Conservation (phyloP, 2,888 invertebrate genomes). For the Conistra vaccinii region DNA sequence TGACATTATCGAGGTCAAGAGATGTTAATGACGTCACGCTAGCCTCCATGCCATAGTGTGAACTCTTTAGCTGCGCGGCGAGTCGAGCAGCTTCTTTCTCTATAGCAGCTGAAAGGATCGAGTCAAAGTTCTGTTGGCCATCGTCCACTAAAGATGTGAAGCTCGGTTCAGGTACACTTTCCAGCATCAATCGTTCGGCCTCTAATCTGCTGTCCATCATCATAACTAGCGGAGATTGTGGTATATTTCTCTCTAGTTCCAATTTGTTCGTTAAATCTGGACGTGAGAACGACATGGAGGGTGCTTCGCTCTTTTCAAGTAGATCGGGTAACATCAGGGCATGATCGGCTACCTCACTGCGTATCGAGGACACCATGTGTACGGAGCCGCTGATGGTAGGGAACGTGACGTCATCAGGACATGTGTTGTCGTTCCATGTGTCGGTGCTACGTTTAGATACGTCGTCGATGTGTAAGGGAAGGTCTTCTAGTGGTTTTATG, state of each 20-base stretch:
- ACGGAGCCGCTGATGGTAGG: constrained; percentile 95
- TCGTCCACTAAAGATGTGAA: constrained; percentile 87
- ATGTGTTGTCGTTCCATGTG: constrained; percentile 96
- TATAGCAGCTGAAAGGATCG: constrained; percentile 93
- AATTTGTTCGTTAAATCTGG: constrained; percentile 85
- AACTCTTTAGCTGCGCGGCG: constrained; percentile 83
- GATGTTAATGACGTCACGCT: constrained; percentile 91
- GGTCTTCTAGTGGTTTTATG: constrained; percentile 69
- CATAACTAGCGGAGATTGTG: constrained; percentile 63
- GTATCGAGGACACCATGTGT: constrained; percentile 93
- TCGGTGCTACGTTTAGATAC: constrained; percentile 85
- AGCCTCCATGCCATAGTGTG: constrained; percentile 87
- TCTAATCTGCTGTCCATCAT: constrained; percentile 63
- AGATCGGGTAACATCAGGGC: constrained; percentile 90
- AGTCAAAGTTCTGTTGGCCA: constrained; percentile 88
- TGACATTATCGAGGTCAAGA: constrained; percentile 93
- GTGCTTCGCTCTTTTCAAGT: constrained; percentile 82
- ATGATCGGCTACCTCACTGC: constrained; percentile 74
- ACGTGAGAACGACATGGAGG: constrained; percentile 74
- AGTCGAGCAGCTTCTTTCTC: constrained; percentile 94
- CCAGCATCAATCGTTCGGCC: constrained; percentile 71
- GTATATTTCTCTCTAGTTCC: constrained; percentile 77
- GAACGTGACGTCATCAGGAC: constrained; percentile 95
- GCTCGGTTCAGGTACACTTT: constrained; percentile 80
- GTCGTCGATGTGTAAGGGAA: constrained; percentile 64